Conservation (phyloP, 2,797 vertebrate species). For the Aphelocoma californica region DNA sequence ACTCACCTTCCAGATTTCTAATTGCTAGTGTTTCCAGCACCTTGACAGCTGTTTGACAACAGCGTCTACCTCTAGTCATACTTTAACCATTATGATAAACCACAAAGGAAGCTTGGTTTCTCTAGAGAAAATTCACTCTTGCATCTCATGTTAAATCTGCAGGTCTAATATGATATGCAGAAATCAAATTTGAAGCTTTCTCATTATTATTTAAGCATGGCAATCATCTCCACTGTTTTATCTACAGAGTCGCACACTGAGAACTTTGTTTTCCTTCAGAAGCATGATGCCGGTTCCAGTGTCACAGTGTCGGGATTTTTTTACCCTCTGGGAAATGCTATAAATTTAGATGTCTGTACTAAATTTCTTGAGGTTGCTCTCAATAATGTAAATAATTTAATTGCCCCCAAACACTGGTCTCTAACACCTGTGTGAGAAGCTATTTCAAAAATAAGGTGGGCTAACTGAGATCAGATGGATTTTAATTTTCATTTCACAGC, state of each 20-base stretch:
- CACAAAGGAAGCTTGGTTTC: background rate
- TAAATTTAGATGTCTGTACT: background rate
- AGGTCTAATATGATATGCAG: background rate
- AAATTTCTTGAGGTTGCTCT: background rate
- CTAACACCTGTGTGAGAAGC: background rate
- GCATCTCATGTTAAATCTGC: background rate
- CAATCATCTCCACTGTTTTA: background rate
- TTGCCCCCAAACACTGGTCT: fast-evolving
- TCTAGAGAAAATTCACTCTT: background rate
- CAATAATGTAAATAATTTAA: background rate
- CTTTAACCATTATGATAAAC: background rate
- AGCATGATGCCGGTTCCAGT: background rate
- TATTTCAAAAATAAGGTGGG: background rate
- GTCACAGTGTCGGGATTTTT: background rate
- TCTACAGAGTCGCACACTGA: background rate
- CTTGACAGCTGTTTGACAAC: constrained; percentile 1
- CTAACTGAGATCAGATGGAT: background rate
- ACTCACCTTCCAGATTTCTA: background rate
- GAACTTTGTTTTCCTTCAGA: background rate
- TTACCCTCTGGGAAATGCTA: background rate
- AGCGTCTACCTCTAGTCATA: background rate
- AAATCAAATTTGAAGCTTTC: background rate
- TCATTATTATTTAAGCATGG: background rate
- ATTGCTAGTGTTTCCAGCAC: background rate
- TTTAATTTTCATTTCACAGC: background rate